Conservation (phyloP, 2,888 invertebrate species). For the Calliscelio sp. region DNA sequence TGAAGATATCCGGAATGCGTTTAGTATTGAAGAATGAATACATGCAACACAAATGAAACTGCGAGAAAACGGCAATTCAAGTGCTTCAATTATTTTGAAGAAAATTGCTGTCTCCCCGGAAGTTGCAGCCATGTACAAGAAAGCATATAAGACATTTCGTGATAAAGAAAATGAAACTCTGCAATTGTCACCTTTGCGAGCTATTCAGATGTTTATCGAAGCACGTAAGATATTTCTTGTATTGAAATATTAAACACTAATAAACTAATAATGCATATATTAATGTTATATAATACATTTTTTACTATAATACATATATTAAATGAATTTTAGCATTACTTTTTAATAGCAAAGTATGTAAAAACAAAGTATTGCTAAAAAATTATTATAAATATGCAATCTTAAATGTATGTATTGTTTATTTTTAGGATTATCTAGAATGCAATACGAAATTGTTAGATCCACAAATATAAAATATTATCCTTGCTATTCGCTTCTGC, state of each 20-base stretch:
- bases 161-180: neutral
- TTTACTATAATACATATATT: too few relatives aligned
- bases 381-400: too few relatives aligned
- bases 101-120: neutral
- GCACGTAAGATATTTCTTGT: conserved; percentile 11
- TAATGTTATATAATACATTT: too few relatives aligned
- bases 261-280: too few relatives aligned
- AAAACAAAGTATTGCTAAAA: too few relatives aligned
- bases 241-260: too few relatives aligned
- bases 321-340: too few relatives aligned
- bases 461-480: too few relatives aligned
- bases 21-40: neutral
- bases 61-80: neutral
- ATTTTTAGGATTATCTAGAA: too few relatives aligned
- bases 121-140: conserved; percentile 16
- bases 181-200: conserved; percentile 4
- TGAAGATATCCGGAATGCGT: conserved; percentile 10
- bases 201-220: conserved; percentile 10
- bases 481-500: neutral
- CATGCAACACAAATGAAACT: conserved; percentile 17
- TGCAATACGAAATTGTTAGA: too few relatives aligned
- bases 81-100: neutral
- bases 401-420: too few relatives aligned
- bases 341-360: too few relatives aligned
- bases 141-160: neutral